These are phyloP conservation scores for Parapristionchus giblindavisi DNA, from an alignment of 2,888 invertebrate species.

Conservation along the genomic window DNA sequence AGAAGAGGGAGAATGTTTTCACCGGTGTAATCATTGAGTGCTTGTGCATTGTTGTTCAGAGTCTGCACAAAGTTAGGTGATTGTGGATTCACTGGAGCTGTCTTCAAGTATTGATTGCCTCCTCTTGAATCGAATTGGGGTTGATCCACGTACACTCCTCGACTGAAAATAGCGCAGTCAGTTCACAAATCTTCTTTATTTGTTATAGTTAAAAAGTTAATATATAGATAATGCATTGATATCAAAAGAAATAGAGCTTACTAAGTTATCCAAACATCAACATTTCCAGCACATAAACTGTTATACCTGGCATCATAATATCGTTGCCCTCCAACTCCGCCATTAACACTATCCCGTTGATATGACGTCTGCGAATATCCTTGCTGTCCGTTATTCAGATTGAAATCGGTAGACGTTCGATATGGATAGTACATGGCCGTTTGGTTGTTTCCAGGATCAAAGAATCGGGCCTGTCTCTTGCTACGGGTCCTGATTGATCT, in stretches of 20 bases:
- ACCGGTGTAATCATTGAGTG: constrained; percentile 30
- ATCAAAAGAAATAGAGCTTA: too few species aligned
- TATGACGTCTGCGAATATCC: constrained; percentile 30
- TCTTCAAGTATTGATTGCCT: constrained; percentile 37
- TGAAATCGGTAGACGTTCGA: constrained; percentile 35
- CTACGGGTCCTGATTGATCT: neutral
- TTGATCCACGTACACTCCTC: constrained; percentile 6
- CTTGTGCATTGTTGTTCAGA: constrained; percentile 30
- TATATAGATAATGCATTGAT: neutral
- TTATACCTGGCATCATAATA: constrained; percentile 18
- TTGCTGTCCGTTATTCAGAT: constrained; percentile 27
- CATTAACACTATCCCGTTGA: neutral
- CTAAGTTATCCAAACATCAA: too few species aligned
- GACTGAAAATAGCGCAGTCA: neutral
- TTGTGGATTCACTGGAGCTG: constrained; percentile 37
- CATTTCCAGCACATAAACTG: too few species aligned
- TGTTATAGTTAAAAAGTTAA: neutral
- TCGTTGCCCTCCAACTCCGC: neutral
- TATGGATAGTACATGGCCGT: constrained; percentile 39
- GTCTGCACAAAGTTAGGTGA: constrained; percentile 34
- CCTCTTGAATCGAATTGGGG: constrained; percentile 38
- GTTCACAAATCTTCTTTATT: neutral
- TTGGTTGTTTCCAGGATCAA: constrained; percentile 37
- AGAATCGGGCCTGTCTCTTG: constrained; percentile 33
- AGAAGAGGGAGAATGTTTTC: neutral